These are phyloP conservation scores for Drosophila kambysellisi DNA, from an alignment of 2,888 invertebrate species.

Conservation along the genomic window DNA sequence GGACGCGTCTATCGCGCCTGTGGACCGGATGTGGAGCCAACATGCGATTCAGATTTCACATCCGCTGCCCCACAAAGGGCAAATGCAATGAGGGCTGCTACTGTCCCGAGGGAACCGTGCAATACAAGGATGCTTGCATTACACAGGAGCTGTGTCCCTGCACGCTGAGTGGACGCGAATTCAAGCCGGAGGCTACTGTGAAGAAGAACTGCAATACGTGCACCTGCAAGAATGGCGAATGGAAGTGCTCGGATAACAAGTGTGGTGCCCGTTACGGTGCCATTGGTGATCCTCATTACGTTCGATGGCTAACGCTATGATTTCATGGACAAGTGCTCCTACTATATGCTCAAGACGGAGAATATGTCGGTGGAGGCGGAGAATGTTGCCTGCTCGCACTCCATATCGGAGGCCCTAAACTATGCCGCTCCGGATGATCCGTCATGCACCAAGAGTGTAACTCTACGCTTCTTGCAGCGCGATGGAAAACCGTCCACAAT, in stretches of 20 bases:
- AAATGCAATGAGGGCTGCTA: constrained; percentile 95
- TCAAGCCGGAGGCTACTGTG: constrained; percentile 89
- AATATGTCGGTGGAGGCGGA: constrained; percentile 91
- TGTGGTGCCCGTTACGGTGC: constrained; percentile 94
- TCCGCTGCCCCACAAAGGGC: constrained; percentile 71
- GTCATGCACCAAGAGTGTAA: constrained; percentile 93
- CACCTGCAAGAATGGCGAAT: constrained; percentile 90
- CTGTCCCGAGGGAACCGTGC: constrained; percentile 92
- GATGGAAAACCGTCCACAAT: constrained; percentile 85
- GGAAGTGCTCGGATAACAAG: constrained; percentile 91
- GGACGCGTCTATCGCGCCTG: constrained; percentile 92
- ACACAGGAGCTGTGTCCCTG: constrained; percentile 92
- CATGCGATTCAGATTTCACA: constrained; percentile 88
- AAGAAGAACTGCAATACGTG: constrained; percentile 94
- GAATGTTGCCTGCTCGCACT: constrained; percentile 93
- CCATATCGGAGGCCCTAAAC: constrained; percentile 91
- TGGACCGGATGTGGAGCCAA: constrained; percentile 90
- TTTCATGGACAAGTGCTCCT: constrained; percentile 96
- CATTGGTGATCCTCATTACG: constrained; percentile 96
- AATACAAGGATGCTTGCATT: constrained; percentile 91
- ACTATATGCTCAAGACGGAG: constrained; percentile 90
- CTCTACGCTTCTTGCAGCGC: constrained; percentile 86
- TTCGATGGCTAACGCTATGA: constrained; percentile 95
- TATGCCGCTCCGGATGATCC: constrained; percentile 88
- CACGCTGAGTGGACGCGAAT: constrained; percentile 89